phyloP scores from a whole-genome alignment of 1,140 invertebrate genomes.

The Pemphigus obesinymphae region DNA sequence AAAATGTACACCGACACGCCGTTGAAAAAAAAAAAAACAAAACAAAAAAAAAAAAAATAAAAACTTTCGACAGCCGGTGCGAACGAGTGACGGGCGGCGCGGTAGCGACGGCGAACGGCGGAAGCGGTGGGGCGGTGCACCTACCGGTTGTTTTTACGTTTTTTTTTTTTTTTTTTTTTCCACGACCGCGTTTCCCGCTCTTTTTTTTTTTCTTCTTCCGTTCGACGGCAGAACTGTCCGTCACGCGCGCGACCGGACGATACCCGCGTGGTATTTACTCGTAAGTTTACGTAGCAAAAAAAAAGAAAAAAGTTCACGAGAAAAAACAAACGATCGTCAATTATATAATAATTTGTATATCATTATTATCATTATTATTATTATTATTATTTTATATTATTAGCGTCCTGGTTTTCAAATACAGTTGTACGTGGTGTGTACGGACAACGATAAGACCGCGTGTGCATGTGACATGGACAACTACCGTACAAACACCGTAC shows the following conservation, averaged over 20 bases:
- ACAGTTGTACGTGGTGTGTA: too few relatives aligned
- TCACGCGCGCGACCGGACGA: background rate
- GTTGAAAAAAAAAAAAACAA: background rate
- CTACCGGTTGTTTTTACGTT: background rate
- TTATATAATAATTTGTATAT: too few relatives aligned
- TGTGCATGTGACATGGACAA: background rate
- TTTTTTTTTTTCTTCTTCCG: slow-evolving; percentile 13
- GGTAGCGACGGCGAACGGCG: background rate
- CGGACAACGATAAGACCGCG: background rate
- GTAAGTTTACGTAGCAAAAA: too few relatives aligned
- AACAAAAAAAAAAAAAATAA: slow-evolving; percentile 2
- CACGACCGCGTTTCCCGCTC: slow-evolving; percentile 32
- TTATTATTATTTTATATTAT: too few relatives aligned
- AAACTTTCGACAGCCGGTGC: slow-evolving; percentile 24
- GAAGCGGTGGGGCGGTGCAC: background rate
- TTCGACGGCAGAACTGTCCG: background rate
- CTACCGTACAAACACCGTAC: background rate
- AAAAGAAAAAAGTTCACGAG: too few relatives aligned
- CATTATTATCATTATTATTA: too few relatives aligned
- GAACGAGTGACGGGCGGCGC: slow-evolving; percentile 7
- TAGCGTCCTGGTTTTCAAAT: too few relatives aligned
- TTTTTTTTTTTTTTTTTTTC: background rate
- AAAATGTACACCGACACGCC: background rate
- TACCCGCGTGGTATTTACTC: too few relatives aligned
- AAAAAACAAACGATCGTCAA: too few relatives aligned